Percentiles rank a stretch among this genome's conserved stretches.
Conservation (phyloP, 2,113 vertebrate genomes). For the human region GRCh38 chr7:136867001-136867500, state of each 20-base stretch:
- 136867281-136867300: slow-evolving; percentile 13
- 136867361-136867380: not conserved
- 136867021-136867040: not conserved
- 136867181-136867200: not conserved
- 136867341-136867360: not conserved
- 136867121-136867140: not conserved
- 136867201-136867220: not conserved
- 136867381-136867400: not conserved
- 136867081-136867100: not conserved
- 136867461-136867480: not conserved
- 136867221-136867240: not conserved
- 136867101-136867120: not conserved
- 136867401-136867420: not conserved
- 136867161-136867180: not conserved
- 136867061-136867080: not conserved
- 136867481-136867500: slow-evolving; percentile 32
- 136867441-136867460: not conserved
- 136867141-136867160: not conserved
- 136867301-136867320: not conserved
- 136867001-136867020: not conserved
- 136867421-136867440: not conserved
- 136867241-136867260: not conserved
- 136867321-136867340: not conserved
- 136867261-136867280: not conserved
- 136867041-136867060: not conserved